These are phyloP conservation scores for Idaea dimidiata DNA, from an alignment of 2,888 invertebrate genomes.

Conservation along the genomic window DNA sequence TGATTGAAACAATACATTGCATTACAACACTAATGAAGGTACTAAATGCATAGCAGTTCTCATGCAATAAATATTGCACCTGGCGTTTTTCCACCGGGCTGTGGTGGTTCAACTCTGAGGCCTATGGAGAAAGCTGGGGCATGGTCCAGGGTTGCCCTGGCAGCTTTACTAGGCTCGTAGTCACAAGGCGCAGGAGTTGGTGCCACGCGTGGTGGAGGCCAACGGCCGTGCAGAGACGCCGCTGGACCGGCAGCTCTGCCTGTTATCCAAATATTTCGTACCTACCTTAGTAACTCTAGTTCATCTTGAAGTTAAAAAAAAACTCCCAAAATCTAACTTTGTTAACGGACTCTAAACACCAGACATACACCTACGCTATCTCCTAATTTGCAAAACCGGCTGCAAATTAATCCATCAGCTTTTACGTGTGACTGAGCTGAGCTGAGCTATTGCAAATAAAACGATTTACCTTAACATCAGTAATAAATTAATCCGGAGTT, in stretches of 20 bases:
- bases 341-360: not conserved
- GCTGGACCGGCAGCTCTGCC: slow-evolving; percentile 88
- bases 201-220: slow-evolving; percentile 83
- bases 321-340: not conserved
- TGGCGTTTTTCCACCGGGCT: slow-evolving; percentile 73
- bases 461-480: slow-evolving; percentile 31
- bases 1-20: not conserved
- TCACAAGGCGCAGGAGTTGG: slow-evolving; percentile 94
- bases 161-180: slow-evolving; percentile 89
- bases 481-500: slow-evolving; percentile 22
- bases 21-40: slow-evolving; percentile 7
- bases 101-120: slow-evolving; percentile 71
- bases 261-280: slow-evolving; percentile 26
- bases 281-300: not conserved
- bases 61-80: slow-evolving; percentile 56
- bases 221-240: slow-evolving; percentile 89
- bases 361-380: slow-evolving; percentile 4
- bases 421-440: not conserved
- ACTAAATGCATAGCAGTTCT: slow-evolving; percentile 23
- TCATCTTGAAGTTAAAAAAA: not conserved
- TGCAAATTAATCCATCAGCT: not conserved
- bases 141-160: slow-evolving; percentile 74
- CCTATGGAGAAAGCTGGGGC: slow-evolving; percentile 84
- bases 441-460: not conserved
- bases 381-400: not conserved